Evolutionary conservation across 2,113 vertebrate species (phyloP).

Genomic region (Gulo gulo): DNA sequence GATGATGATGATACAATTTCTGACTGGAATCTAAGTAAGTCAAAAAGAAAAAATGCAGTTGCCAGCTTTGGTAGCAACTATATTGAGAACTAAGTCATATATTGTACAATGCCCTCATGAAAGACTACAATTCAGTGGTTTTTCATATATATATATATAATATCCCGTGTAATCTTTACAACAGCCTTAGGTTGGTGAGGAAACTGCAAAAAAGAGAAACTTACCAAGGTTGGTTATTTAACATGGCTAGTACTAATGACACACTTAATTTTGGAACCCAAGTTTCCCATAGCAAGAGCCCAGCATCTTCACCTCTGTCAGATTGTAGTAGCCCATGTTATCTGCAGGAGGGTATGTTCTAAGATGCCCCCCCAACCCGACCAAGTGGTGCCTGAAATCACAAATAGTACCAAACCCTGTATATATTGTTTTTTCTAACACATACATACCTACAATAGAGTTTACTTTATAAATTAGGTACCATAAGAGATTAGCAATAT

Average conservation of each 20-base stretch:
- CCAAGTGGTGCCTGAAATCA: not conserved
- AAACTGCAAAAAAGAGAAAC: not conserved
- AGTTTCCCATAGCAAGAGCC: not conserved
- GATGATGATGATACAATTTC: conserved; percentile 96
- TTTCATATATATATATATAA: conserved; percentile 2
- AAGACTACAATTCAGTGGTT: not conserved
- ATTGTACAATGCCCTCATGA: not conserved
- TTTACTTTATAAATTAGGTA: not conserved
- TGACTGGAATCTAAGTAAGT: conserved; percentile 98
- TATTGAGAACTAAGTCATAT: not conserved
- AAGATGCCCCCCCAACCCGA: not conserved
- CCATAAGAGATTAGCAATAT: not conserved
- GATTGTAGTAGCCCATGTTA: not conserved
- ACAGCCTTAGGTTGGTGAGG: not conserved
- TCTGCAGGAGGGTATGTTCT: not conserved
- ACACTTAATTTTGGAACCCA: not conserved
- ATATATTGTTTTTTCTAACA: not conserved
- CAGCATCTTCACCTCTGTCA: not conserved
- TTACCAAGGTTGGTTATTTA: not conserved
- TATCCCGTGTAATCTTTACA: not conserved
- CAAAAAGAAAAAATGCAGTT: not conserved
- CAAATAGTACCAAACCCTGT: not conserved
- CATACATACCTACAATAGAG: not conserved
- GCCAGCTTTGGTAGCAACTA: not conserved
- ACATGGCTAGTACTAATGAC: not conserved